These are phyloP conservation scores for Acrobasis suavella DNA, from an alignment of 2,888 invertebrate genomes.

Conservation along the genomic window DNA sequence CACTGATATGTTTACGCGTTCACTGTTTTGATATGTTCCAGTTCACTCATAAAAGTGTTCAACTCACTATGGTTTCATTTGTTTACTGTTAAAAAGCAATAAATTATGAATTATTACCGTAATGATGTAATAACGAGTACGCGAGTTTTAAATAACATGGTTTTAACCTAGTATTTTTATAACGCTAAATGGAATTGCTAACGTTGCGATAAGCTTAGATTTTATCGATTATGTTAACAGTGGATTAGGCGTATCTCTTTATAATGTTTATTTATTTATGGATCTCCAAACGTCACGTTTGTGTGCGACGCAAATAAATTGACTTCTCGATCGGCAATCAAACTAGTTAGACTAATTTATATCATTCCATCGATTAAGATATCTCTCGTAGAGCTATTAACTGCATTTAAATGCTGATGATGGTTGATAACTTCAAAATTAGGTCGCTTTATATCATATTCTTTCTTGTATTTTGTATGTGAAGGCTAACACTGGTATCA, in stretches of 20 bases:
- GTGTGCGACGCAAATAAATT: slow-evolving; percentile 5
- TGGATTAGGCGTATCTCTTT: neutral
- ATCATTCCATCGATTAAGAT: slow-evolving; percentile 24
- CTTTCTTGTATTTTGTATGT: neutral
- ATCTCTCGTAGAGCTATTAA: neutral
- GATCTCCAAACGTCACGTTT: neutral
- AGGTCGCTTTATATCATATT: neutral
- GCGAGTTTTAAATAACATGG: neutral
- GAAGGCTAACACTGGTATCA: too few species aligned
- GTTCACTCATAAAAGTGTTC: slow-evolving; percentile 41
- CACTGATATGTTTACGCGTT: slow-evolving; percentile 52
- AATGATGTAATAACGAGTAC: slow-evolving; percentile 28
- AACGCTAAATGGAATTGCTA: neutral
- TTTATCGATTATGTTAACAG: slow-evolving; percentile 7
- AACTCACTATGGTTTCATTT: slow-evolving; percentile 51
- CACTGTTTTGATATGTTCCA: slow-evolving; percentile 56
- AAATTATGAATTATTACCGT: slow-evolving; percentile 46
- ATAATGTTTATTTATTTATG: slow-evolving; percentile 1
- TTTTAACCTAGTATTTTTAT: slow-evolving; percentile 11
- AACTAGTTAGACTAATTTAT: slow-evolving; percentile 27
- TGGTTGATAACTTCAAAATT: neutral
- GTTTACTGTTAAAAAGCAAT: slow-evolving; percentile 48
- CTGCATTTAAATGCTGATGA: neutral
- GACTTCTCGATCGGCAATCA: slow-evolving; percentile 3
- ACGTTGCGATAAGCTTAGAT: neutral